These are phyloP conservation scores for Anarhynchus alexandrinus DNA, from an alignment of 2,113 vertebrate genomes.

Conservation along the genomic window DNA sequence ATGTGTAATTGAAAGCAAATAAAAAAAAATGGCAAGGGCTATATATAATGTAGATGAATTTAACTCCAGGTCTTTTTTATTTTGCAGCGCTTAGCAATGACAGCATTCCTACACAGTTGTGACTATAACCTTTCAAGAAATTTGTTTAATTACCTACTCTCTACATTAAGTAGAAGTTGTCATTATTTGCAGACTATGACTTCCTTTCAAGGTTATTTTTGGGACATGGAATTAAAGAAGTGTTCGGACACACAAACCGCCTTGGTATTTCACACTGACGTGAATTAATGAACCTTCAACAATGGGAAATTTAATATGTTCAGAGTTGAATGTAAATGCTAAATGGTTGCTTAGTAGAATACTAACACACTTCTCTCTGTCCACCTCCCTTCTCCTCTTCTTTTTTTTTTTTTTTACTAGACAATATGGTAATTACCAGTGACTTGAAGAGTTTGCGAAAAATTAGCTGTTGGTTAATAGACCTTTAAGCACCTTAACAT, in stretches of 20 bases:
- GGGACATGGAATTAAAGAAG: not conserved
- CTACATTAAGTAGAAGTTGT: not conserved
- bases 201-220: constrained; percentile 41
- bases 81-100: not conserved
- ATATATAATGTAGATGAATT: not conserved
- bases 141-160: not conserved
- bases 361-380: not conserved
- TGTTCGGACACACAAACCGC: not conserved
- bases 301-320: not conserved
- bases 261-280: constrained; percentile 15
- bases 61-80: not conserved
- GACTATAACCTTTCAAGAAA: not conserved
- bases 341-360: constrained; percentile 28
- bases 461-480: not conserved
- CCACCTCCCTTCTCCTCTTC: not conserved
- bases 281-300: constrained; percentile 55
- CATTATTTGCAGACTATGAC: not conserved
- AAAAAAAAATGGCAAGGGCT: not conserved
- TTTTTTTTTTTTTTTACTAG: not conserved
- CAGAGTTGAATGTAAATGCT: constrained; percentile 25
- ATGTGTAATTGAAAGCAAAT: not conserved
- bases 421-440: not conserved
- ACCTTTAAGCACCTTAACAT: not conserved
- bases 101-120: not conserved
- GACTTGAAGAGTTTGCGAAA: not conserved